Evolutionary conservation across 2,888 invertebrate genomes (phyloP).

Genomic region (Quadroppia sp.): DNA sequence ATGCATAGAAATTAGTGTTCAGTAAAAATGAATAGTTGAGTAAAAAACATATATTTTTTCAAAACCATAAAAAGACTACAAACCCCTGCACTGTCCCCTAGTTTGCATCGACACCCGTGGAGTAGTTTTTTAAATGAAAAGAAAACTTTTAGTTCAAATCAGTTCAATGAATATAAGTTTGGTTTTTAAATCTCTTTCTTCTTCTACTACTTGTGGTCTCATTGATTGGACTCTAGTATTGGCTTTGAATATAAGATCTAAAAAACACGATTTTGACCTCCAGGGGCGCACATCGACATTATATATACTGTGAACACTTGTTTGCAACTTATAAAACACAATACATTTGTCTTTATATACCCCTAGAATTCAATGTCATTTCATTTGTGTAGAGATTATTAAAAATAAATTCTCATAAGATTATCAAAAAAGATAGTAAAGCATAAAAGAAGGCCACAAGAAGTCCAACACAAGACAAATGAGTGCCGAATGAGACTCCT

Average conservation of each 20-base stretch:
- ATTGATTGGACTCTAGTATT: not conserved
- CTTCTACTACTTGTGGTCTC: not conserved
- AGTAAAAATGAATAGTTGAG: too few species aligned
- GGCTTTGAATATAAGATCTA: not conserved
- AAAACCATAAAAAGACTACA: not conserved
- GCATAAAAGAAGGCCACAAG: not conserved
- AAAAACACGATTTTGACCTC: constrained; percentile 21
- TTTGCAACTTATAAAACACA: constrained; percentile 24
- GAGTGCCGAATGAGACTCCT: not conserved
- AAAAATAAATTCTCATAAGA: constrained; percentile 6
- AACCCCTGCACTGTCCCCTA: too few species aligned
- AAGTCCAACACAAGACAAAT: not conserved
- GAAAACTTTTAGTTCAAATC: not conserved
- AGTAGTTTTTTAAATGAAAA: not conserved
- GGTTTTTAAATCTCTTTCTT: not conserved
- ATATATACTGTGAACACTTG: constrained; percentile 16
- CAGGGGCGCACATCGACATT: not conserved
- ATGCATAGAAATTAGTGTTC: too few species aligned
- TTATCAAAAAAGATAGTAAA: not conserved
- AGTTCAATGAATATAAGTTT: not conserved
- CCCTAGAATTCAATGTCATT: not conserved
- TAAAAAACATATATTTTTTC: too few species aligned
- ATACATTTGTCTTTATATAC: not conserved
- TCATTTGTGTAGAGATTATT: not conserved
- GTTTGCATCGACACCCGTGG: not conserved